Evolutionary conservation across 1,140 invertebrate genomes (phyloP).

Genomic region (Propsilocerus akamusi): DNA sequence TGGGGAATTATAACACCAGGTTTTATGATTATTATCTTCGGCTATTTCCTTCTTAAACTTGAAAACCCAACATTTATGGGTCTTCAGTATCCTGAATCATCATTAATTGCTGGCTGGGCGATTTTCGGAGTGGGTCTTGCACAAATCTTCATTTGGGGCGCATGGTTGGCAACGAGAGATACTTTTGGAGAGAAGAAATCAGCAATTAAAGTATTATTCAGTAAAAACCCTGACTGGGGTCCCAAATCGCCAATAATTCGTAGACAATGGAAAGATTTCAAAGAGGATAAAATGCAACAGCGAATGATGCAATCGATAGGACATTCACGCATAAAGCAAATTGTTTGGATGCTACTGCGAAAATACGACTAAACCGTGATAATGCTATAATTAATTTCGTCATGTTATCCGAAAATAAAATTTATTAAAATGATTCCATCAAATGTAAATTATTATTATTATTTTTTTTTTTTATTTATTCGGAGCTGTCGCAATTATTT

Average conservation of each 20-base stretch:
- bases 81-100: conserved; percentile 12
- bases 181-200: conserved; percentile 7
- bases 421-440: too few species aligned
- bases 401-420: too few species aligned
- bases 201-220: conserved; percentile 8
- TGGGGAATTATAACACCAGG: conserved; percentile 59
- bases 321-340: conserved; percentile 23
- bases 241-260: not conserved
- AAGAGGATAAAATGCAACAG: conserved; percentile 7
- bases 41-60: conserved; percentile 36
- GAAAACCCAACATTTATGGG: conserved; percentile 31
- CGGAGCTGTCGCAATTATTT: too few species aligned
- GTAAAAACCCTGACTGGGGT: not conserved
- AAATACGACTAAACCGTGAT: conserved; percentile 6
- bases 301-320: conserved; percentile 27
- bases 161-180: conserved; percentile 14
- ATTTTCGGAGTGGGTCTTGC: conserved; percentile 21
- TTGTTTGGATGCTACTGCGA: not conserved
- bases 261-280: not conserved
- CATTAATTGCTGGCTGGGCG: conserved; percentile 24
- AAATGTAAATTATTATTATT: too few species aligned
- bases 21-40: conserved; percentile 47
- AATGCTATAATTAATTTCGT: too few species aligned
- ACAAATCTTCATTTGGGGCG: conserved; percentile 26
- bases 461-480: too few species aligned